Evolutionary conservation across 2,113 vertebrate genomes (phyloP), one percentile per base, ranked within the genome.

Genomic region (Cyanistes caeruleus): DNA sequence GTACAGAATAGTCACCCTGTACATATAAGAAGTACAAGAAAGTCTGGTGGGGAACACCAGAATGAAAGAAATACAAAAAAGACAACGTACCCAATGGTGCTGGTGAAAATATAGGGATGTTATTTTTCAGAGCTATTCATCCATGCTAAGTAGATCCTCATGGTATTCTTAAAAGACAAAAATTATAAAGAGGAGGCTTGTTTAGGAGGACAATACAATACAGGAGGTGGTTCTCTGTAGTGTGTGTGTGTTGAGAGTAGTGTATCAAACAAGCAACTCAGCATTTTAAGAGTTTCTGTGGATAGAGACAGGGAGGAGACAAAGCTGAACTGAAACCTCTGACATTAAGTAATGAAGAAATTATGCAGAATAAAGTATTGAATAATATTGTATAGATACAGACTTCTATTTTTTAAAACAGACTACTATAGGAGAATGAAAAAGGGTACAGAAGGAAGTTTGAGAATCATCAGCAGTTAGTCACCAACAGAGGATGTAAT

Each of bases 241-340:
- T 10, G 10, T 0, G 0, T 0, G 0, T 22, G 9, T 84, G 31
- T 77, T 76, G 23, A 21, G 10, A 74, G 8, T 23, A n/a, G 22
- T 49, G 33, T 64, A 41, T 17, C 25, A 81, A 43, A 46, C 9
- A 63, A 70, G 7, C 15, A 65, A 19, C 12, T 49, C 7, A 15
- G 8, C 14, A 12, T 87, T 80, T 73, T 70, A 39, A 41, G 6
- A 44, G 23, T 15, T 58, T 69, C 23, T 11, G 1, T 74, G 48
- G 20, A 20, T 41, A 72, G 44, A 55, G 12, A 16, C 6, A 27
- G 30, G 28, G 20, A 59, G 18, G 23, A 90, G 23, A 28, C 14
- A 60, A 58, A 4, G 2, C 3, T 13, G 41, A 59, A 56, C 17
- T 58, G 35, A 91, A 87, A 72, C 19, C 4, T 87, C 10, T 85